A percentile compares a stretch with the other conserved stretches of the same genome.
These are phyloP conservation scores for Echinarachnius parma DNA, from an alignment of 53 echinoderm and acorn worm genomes.

Conservation along the genomic window DNA sequence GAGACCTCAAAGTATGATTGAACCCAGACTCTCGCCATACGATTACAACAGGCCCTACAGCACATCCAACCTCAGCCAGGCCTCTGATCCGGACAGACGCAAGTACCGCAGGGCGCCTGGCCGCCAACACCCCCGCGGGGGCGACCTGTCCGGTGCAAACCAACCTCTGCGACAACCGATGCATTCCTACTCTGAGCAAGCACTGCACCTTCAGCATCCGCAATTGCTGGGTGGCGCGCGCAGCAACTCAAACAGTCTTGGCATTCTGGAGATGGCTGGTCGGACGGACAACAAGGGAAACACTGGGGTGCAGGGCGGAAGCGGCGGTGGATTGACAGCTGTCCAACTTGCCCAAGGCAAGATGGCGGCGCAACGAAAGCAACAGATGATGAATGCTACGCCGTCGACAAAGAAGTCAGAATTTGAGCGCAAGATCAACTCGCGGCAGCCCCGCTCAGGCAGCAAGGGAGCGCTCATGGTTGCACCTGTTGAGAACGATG, in stretches of 20 bases:
- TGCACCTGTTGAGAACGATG: not conserved
- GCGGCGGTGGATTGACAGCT: not conserved
- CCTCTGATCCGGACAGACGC: constrained; percentile 10
- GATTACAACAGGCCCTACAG: constrained; percentile 12
- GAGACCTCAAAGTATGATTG: constrained; percentile 37
- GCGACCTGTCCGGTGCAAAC: not conserved
- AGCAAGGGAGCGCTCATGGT: constrained; percentile 25
- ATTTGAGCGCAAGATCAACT: constrained; percentile 33
- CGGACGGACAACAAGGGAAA: constrained; percentile 27
- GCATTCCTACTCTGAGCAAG: constrained; percentile 34
- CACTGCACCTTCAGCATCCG: constrained; percentile 25
- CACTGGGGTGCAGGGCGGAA: not conserved
- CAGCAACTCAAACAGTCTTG: constrained; percentile 22
- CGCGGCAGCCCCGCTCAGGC: constrained; percentile 17
- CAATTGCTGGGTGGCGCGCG: constrained; percentile 21
- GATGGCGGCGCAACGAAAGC: not conserved
- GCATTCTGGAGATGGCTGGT: constrained; percentile 35
- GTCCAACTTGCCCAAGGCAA: not conserved
- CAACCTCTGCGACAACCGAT: constrained; percentile 25
- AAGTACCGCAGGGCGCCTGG: constrained; percentile 30
- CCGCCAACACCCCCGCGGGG: constrained; percentile 27
- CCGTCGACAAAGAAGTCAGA: constrained; percentile 28
- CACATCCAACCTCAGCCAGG: constrained; percentile 21
- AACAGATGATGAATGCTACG: not conserved
- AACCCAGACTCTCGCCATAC: constrained; percentile 11